A percentile compares a stretch with the other conserved stretches of the same genome.
phyloP scores from a whole-genome alignment of 2,888 invertebrate genomes.

The Margaritifera margaritifera region DNA sequence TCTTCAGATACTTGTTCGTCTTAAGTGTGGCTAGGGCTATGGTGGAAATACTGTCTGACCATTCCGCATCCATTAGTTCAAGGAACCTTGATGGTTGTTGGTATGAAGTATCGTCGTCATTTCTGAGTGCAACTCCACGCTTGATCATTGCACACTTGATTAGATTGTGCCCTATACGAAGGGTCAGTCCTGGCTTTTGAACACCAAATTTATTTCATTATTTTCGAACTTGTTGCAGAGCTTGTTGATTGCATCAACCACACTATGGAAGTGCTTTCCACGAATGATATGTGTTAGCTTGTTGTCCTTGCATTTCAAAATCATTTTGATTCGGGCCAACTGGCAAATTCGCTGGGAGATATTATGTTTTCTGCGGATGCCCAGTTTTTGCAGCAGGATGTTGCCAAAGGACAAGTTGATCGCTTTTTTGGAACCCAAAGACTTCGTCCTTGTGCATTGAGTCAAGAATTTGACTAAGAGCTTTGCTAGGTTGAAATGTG shows the following conservation, averaged over 20 bases:
- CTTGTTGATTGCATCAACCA: not conserved
- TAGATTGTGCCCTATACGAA: conserved; percentile 9
- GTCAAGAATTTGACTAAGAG: not conserved
- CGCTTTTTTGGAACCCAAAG: not conserved
- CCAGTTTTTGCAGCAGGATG: not conserved
- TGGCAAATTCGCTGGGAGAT: conserved; percentile 1
- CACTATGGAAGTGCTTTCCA: not conserved
- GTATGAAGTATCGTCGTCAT: conserved; percentile 2
- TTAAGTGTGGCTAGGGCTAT: conserved; percentile 5
- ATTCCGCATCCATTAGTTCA: conserved; percentile 3
- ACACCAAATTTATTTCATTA: not conserved
- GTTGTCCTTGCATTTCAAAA: not conserved
- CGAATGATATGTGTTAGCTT: not conserved
- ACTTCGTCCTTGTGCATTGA: not conserved
- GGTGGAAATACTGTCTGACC: conserved; percentile 1
- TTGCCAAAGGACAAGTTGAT: not conserved
- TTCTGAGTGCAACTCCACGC: conserved; percentile 3
- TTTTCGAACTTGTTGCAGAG: not conserved
- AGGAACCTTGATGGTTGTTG: conserved; percentile 1
- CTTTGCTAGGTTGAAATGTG: not conserved
- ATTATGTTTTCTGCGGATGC: conserved; percentile 1
- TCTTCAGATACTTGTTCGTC: conserved; percentile 8
- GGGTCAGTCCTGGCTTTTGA: conserved; percentile 9
- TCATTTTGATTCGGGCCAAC: conserved; percentile 1
- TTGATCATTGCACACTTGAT: conserved; percentile 9